Evolutionary conservation across 2,888 invertebrate species (phyloP).

Genomic region (Corythucha ciliata): DNA sequence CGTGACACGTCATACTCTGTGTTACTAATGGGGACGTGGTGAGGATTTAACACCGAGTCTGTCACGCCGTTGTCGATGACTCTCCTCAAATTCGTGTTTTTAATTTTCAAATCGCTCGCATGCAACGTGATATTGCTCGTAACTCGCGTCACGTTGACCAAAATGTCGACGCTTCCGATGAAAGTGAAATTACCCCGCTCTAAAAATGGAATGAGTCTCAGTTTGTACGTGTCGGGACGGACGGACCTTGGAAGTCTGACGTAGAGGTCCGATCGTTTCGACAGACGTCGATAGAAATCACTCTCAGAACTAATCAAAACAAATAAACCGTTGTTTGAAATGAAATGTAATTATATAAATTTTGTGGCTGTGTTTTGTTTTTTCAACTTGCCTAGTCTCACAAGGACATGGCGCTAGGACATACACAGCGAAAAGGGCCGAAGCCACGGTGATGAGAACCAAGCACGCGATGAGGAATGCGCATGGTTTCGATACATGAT

Average conservation of each 20-base stretch:
- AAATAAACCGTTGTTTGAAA: too few relatives aligned
- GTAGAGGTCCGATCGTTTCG: constrained; percentile 43
- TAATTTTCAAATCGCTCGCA: constrained; percentile 51
- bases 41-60: constrained; percentile 41
- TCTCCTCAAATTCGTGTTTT: constrained; percentile 39
- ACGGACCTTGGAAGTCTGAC: constrained; percentile 61
- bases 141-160: constrained; percentile 43
- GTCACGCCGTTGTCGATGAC: constrained; percentile 24
- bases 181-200: constrained; percentile 69
- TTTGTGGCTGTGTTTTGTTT: too few relatives aligned
- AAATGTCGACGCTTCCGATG: constrained; percentile 47
- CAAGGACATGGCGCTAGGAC: constrained; percentile 27
- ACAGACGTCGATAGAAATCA: constrained; percentile 13
- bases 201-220: constrained; percentile 63
- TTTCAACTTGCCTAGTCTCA: constrained; percentile 20
- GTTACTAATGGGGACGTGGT: constrained; percentile 39
- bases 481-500: constrained; percentile 23
- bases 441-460: constrained; percentile 16
- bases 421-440: constrained; percentile 27
- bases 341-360: too few relatives aligned
- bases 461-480: constrained; percentile 24
- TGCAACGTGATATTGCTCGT: constrained; percentile 57
- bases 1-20: constrained; percentile 45
- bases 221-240: constrained; percentile 57
- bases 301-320: constrained; percentile 15